A percentile compares a stretch with the other conserved stretches of the same genome.
These are phyloP conservation scores for Sprattus sprattus DNA, from an alignment of 2,113 vertebrate genomes.

Conservation along the genomic window DNA sequence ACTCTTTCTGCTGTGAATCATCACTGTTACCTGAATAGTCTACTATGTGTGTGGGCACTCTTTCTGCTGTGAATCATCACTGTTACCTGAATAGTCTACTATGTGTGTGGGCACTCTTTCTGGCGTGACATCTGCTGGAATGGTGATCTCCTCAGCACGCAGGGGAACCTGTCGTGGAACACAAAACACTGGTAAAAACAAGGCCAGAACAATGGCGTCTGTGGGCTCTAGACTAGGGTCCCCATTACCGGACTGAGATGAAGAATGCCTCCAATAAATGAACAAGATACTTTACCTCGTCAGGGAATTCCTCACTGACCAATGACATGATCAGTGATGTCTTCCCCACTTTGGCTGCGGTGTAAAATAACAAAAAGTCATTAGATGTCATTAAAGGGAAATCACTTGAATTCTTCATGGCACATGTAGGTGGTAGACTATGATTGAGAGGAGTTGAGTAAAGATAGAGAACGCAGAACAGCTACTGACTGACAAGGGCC, in stretches of 20 bases:
- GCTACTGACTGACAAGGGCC: neutral
- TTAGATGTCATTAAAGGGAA: neutral
- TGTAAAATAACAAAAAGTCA: slow-evolving; percentile 42
- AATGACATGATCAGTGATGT: slow-evolving; percentile 98
- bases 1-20: slow-evolving; percentile 97
- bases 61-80: slow-evolving; percentile 74
- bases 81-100: slow-evolving; percentile 94
- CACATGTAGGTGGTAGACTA: neutral
- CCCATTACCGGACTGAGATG: neutral
- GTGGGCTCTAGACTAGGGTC: neutral
- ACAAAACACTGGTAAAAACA: neutral
- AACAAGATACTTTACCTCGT: slow-evolving; percentile 78
- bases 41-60: slow-evolving; percentile 97
- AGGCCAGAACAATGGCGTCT: neutral
- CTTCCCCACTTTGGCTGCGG: slow-evolving; percentile 96
- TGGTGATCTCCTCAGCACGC: slow-evolving; percentile 96
- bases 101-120: slow-evolving; percentile 98
- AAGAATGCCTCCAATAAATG: no score
- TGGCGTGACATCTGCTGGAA: slow-evolving; percentile 96
- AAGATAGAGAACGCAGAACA: neutral
- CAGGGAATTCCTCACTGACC: slow-evolving; percentile 98
- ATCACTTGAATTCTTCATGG: neutral
- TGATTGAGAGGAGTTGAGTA: neutral
- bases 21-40: slow-evolving; percentile 90
- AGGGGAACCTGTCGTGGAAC: slow-evolving; percentile 81